These are phyloP conservation scores for Phyllostomus hastatus DNA, from an alignment of 2,113 vertebrate species.

Conservation along the genomic window DNA sequence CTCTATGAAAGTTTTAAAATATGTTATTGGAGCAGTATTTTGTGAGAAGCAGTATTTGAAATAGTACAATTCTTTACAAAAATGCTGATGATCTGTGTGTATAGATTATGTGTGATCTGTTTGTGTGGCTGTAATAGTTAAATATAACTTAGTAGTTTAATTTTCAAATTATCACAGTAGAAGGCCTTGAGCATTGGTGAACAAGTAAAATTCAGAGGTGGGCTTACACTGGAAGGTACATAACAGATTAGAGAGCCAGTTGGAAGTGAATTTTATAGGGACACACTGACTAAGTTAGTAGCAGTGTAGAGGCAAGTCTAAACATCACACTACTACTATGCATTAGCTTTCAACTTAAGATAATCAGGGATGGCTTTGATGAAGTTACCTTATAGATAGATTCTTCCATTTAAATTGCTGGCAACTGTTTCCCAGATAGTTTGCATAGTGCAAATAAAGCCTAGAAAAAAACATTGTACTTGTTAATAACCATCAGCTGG, in stretches of 20 bases:
- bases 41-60: not conserved
- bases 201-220: slow-evolving; percentile 32
- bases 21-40: not conserved
- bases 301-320: not conserved
- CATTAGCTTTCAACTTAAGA: not conserved
- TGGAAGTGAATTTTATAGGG: slow-evolving; percentile 17
- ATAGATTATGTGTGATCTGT: slow-evolving; percentile 20
- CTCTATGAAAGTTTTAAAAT: slow-evolving; percentile 29
- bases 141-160: slow-evolving; percentile 30
- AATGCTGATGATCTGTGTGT: slow-evolving; percentile 9
- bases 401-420: slow-evolving; percentile 9
- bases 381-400: not conserved
- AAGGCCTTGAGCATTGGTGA: slow-evolving; percentile 11
- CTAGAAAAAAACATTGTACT: not conserved
- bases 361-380: not conserved
- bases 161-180: slow-evolving; percentile 22
- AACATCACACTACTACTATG: not conserved
- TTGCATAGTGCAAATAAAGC: slow-evolving; percentile 32
- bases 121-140: not conserved
- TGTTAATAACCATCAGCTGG: not conserved
- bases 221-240: not conserved
- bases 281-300: not conserved
- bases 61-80: not conserved
- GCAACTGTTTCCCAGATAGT: not conserved
- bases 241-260: not conserved